Evolutionary conservation across 1,140 invertebrate species (phyloP).

Genomic region (Lepidurus apus): DNA sequence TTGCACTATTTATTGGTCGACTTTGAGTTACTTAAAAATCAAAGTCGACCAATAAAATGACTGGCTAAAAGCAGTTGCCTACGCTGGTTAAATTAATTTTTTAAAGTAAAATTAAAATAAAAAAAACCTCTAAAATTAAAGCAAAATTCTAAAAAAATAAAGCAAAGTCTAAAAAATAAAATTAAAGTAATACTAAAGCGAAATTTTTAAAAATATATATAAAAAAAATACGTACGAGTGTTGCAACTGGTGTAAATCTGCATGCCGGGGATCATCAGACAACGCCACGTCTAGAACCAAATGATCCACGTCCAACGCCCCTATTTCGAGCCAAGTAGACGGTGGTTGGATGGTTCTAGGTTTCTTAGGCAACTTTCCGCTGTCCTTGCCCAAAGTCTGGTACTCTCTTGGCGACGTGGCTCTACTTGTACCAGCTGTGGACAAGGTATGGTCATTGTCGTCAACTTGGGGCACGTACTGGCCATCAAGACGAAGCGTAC

Average conservation of each 20-base stretch:
- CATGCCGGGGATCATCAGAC: conserved; percentile 41
- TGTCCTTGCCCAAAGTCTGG: background rate
- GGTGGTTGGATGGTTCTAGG: background rate
- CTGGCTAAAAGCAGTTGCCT: too few relatives aligned
- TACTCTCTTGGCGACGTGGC: background rate
- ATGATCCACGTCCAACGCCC: conserved; percentile 80
- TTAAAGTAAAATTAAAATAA: too few relatives aligned
- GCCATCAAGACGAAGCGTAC: conserved; percentile 64
- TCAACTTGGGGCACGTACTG: conserved; percentile 54
- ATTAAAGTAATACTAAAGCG: background rate
- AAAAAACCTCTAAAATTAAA: too few relatives aligned
- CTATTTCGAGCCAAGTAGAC: conserved; percentile 79
- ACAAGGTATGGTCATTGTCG: background rate
- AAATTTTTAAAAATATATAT: conserved; percentile 25
- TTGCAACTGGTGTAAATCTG: conserved; percentile 1
- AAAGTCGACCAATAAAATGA: too few relatives aligned
- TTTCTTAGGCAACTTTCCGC: background rate
- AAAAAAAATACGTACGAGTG: conserved; percentile 51
- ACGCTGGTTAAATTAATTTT: too few relatives aligned
- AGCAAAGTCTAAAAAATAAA: too few relatives aligned
- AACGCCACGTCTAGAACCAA: conserved; percentile 88
- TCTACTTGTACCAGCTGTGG: background rate
- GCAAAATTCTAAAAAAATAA: too few relatives aligned
- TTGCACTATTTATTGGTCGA: too few relatives aligned
- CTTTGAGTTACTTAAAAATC: too few relatives aligned